These are phyloP conservation scores for Cyrtodaria siliqua DNA, from an alignment of 2,888 invertebrate genomes.

Conservation along the genomic window DNA sequence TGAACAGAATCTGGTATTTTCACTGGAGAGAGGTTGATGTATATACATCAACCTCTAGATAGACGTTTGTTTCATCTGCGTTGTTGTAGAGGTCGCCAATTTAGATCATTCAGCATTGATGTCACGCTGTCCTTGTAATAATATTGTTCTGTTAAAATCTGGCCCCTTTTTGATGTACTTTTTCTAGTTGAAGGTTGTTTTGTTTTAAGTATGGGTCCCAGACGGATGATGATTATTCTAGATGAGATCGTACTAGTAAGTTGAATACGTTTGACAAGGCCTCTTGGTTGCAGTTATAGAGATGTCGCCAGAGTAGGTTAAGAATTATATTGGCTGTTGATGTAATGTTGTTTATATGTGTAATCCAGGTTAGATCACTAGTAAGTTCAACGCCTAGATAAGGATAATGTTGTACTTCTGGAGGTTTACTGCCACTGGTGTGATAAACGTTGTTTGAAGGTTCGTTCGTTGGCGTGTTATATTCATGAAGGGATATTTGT, in stretches of 20 bases:
- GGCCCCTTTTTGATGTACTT: neutral
- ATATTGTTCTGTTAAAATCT: slow-evolving; percentile 14
- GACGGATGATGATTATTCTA: too few species aligned
- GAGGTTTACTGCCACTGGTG: too few species aligned
- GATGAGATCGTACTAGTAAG: neutral
- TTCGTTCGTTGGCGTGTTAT: too few species aligned
- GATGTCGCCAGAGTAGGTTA: too few species aligned
- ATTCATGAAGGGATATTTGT: too few species aligned
- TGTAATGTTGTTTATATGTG: neutral
- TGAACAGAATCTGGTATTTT: too few species aligned
- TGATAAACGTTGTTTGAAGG: too few species aligned
- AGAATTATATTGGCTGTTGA: neutral
- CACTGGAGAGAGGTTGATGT: too few species aligned
- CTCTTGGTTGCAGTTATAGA: slow-evolving; percentile 8
- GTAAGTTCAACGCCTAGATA: neutral
- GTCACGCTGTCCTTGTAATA: slow-evolving; percentile 24
- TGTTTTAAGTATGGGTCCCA: slow-evolving; percentile 4
- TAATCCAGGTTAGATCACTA: too few species aligned
- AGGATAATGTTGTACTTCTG: neutral
- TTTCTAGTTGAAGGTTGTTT: slow-evolving; percentile 1
- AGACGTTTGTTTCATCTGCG: too few species aligned
- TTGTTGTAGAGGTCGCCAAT: slow-evolving; percentile 10
- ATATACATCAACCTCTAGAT: too few species aligned
- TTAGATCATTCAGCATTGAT: slow-evolving; percentile 1
- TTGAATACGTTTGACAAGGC: neutral